Percentiles rank a stretch among this genome's conserved stretches.
These are phyloP conservation scores for Apodemia zela DNA, from an alignment of 2,888 invertebrate genomes.

Conservation along the genomic window DNA sequence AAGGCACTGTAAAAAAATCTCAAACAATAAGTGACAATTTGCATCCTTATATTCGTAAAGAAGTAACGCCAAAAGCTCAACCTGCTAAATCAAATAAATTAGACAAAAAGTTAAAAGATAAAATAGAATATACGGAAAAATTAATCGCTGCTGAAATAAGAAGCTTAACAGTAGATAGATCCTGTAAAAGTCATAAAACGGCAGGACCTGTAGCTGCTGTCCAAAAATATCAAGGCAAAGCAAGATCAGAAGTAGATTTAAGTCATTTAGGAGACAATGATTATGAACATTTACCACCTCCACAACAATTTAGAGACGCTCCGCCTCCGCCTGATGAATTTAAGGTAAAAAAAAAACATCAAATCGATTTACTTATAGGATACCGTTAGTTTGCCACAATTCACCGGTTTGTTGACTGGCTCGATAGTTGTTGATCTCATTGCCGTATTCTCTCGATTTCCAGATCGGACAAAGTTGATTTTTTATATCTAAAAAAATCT, in stretches of 20 bases:
- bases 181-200: slow-evolving; percentile 57
- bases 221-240: slow-evolving; percentile 71
- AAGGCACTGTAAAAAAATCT: slow-evolving; percentile 67
- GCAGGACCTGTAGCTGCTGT: slow-evolving; percentile 43
- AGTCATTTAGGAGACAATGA: slow-evolving; percentile 81
- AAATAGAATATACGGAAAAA: slow-evolving; percentile 74
- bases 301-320: slow-evolving; percentile 91
- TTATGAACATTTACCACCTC: slow-evolving; percentile 89
- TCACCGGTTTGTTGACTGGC: too few relatives aligned
- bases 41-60: slow-evolving; percentile 77
- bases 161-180: slow-evolving; percentile 63
- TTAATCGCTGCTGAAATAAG: slow-evolving; percentile 71
- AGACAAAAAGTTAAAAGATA: slow-evolving; percentile 64
- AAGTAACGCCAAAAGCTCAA: slow-evolving; percentile 54
- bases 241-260: slow-evolving; percentile 81
- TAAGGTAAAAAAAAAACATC: slow-evolving; percentile 49
- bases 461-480: too few relatives aligned
- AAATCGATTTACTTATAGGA: too few relatives aligned
- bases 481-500: too few relatives aligned
- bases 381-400: too few relatives aligned
- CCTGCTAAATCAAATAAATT: slow-evolving; percentile 48
- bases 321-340: slow-evolving; percentile 89
- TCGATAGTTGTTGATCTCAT: too few relatives aligned
- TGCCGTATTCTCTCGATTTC: too few relatives aligned
- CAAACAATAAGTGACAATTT: slow-evolving; percentile 69